Evolutionary conservation across 2,888 invertebrate species (phyloP).

Genomic region (Eupithecia subfuscata): DNA sequence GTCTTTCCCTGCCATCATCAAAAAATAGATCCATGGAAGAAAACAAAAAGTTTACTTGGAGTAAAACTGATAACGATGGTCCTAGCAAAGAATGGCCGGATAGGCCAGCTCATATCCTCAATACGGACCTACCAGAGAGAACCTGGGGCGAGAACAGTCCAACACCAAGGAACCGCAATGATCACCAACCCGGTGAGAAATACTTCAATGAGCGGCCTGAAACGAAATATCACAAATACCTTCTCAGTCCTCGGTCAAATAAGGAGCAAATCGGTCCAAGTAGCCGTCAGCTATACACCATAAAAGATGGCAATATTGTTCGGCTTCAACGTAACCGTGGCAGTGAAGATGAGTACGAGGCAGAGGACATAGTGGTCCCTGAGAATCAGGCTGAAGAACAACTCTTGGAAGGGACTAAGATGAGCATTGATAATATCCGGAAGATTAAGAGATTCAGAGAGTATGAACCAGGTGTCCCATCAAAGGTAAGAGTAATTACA

Average conservation of each 20-base stretch:
- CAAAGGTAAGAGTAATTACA: conserved; percentile 64
- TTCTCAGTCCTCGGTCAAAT: not conserved
- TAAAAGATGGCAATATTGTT: conserved; percentile 79
- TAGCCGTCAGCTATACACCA: conserved; percentile 76
- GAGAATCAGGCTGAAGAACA: conserved; percentile 68
- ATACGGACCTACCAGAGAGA: conserved; percentile 7
- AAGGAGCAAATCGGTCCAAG: conserved; percentile 59
- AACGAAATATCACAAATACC: not conserved
- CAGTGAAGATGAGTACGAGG: conserved; percentile 55
- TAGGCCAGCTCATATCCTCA: conserved; percentile 6
- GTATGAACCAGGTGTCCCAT: conserved; percentile 80
- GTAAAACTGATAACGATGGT: not conserved
- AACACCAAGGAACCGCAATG: conserved; percentile 20
- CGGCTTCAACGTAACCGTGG: conserved; percentile 59
- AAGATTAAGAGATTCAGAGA: conserved; percentile 81
- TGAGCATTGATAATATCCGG: conserved; percentile 80
- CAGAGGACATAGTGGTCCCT: conserved; percentile 71
- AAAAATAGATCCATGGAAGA: conserved; percentile 45
- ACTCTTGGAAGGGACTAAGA: conserved; percentile 75
- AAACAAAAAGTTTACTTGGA: conserved; percentile 2
- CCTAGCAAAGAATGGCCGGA: conserved; percentile 3
- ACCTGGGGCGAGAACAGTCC: conserved; percentile 5
- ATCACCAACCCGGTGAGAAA: conserved; percentile 21
- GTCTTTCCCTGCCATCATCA: conserved; percentile 41
- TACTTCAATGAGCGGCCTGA: conserved; percentile 36